Base-by-base conservation (phyloP, 1,140 invertebrate genomes). In the Tribolium madens region DNA sequence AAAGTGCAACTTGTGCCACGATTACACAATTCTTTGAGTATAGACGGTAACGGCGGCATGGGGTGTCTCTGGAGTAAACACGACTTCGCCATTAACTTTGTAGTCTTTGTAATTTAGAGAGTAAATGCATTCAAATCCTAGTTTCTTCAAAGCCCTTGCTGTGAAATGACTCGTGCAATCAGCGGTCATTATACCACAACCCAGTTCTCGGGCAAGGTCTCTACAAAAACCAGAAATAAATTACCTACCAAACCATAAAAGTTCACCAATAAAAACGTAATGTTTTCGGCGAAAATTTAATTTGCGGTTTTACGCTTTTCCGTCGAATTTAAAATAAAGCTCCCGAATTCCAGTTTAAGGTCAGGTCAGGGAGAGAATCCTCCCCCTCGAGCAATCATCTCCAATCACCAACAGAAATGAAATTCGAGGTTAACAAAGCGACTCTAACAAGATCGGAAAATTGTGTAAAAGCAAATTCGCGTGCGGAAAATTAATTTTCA, bases 91-190 rank as follows among this genome's bases (percentile, higher is more conserved):
- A 53, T 90, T 84, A 0, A 86, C 86, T 79, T 90, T 90, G 78
- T 93, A 91, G 68, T 94, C 92, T 0, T 84, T 84, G 81, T 93
- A 94, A 3, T 87, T 87, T 3, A 92, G 81, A 33, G 87, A 86
- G 81, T 91, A 93, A 46, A 92, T 88, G 75, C 87, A 87, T 33
- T 91, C 88, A 83, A 93, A 93, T 10, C 92, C 92, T 6, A 92
- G 83, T 73, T 89, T 89, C 74, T 90, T 89, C 60, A 93, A 91
- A 0, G 93, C 89, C 81, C 89, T 90, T 0, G 91, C 92, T 4
- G 93, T 93, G 83, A 89, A 94, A 53, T 89, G 86, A 72, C 92
- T 94, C 3, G 92, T 91, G 73, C 92, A 93, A 76, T 92, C 89
- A 0, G 88, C 88, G 47, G 89, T 85, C 10, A 89, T 82, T 46